Evolutionary conservation across 2,113 vertebrate genomes (phyloP), one percentile per base, ranked within the genome.

Genomic region (Ageneiosus marmoratus): DNA sequence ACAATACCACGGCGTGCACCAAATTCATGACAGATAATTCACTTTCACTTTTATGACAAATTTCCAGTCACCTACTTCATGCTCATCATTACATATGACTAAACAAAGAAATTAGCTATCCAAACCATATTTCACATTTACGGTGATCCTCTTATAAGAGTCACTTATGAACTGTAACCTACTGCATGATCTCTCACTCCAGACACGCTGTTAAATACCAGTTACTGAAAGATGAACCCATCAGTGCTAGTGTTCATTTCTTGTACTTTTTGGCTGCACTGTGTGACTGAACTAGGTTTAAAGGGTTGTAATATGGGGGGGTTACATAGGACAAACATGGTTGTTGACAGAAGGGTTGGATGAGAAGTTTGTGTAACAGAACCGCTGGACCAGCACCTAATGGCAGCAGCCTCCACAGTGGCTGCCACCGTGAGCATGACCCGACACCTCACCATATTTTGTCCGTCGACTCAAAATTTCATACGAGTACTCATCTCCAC

Each of bases 331-430:
- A 41, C 76, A 79, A 72, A 73, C 32, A n/a, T 72, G 51, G 81
- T 18, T 65, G 60, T 51, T 67, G 62, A 77, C 62, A 11, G 62
- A 32, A 32, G 74, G 77, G 13, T 77, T 32, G 8, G 34, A 87
- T 65, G 81, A 83, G 84, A 73, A 86, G 79, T 80, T 72, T 84
- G 50, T n/a, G 84, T 82, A 81, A 65, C n/a, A 77, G 62, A 37
- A 73, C 55, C 74, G 51, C 34, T 50, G 34, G 62, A 51, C 22
- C 55, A 29, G 73, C 0, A 24, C 76, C 96, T 93, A 98, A 88
- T 96, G 97, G 91, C 97, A 98, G 92, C 97, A 98, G 89, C 96
- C 95, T 3, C 95, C 96, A 27, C 96, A 98, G 91, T 95, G 96
- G 22, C 94, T 92, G 1, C 95, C 95, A 0, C 91, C 87, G 20